Base-by-base conservation (phyloP, 2,113 vertebrate species). In the Laticauda colubrina region DNA sequence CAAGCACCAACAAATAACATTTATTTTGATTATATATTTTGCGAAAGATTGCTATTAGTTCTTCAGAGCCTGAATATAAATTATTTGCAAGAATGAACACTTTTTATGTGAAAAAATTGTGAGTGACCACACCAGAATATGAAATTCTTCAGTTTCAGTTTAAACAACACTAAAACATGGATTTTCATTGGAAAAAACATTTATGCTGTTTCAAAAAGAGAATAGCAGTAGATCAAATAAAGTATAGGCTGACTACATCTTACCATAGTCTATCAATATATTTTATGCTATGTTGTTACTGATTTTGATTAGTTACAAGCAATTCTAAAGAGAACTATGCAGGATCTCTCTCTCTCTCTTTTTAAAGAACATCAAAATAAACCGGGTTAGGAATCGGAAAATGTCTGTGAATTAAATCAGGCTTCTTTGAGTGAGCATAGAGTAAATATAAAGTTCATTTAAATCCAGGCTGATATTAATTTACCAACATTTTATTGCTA, bases 1-100 rank as follows among this genome's bases (percentile, higher is more conserved):
- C 54, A 89, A 85, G 69, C 51, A n/a, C n/a, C 85, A 89, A 92
- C 39, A 59, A 89, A 93, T 89, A 81, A 55, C 89, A 89, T 89
- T 86, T 20, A 59, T 81, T 92, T 88, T 89, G 88, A 81, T 92
- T 26, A 89, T 89, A 88, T 53, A 81, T 85, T 89, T 93, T 61
- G 92, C 43, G 29, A 23, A 85, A 86, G 15, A 90, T 90, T 90
- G 55, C 55, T n/a, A 93, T 64, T 54, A 86, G 85, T 90, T 56
- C 45, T 90, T 90, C n/a, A 53, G 69, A n/a, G 45, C 55, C 29
- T 87, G 29, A 57, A 92, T 48, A 85, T 85, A 55, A 93, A 85
- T 93, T 29, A 12, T 51, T 90, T 93, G 55, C 29, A 59, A 45
- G 7, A 86, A 85, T 90, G 34, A 85, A 85, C 26, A 89, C 6